Evolutionary conservation across 2,797 vertebrate genomes (phyloP), one percentile per base, ranked within the genome.

Genomic region (Chanos chanos): DNA sequence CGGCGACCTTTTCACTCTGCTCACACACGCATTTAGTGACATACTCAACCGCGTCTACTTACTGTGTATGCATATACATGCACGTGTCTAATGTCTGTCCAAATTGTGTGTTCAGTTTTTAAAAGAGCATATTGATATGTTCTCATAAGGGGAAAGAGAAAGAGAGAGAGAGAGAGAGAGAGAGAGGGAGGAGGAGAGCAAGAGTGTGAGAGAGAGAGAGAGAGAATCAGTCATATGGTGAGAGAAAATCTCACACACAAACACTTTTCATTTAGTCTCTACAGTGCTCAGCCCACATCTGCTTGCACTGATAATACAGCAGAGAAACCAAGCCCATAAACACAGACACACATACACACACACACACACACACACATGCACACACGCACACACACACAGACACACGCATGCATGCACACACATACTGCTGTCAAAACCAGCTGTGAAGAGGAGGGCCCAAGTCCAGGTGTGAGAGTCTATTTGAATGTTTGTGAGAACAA

Each of bases 241-340:
- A 10, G 34, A 33, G 72, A 54, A 41, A 37, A 70, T 70, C 21
- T 60, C 70, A 61, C 61, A 77, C 77, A 50, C 70, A 76, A 76
- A 77, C 60, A 78, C 79, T 79, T 77, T 75, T 66, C 36, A 56
- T 40, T 28, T 44, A 34, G 44, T 47, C 52, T 52, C n/a, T n/a
- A n/a, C n/a, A n/a, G n/a, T n/a, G n/a, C n/a, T n/a, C n/a, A n/a
- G n/a, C n/a, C n/a, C 33, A 48, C 36, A 58, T 25, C 48, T 50
- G 44, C 22, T 58, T 37, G 50, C 49, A 33, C 27, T 27, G 12
- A 33, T 34, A 34, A n/a, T 34, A 21, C 3, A n/a, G 7, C 19
- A 13, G 18, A 24, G 30, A 22, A 37, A 37, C 30, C 24, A 52
- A 50, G 47, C 27, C n/a, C n/a, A n/a, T n/a, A n/a, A n/a, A n/a